phyloP scores from a whole-genome alignment of 2,888 invertebrate species.

The Gastracanthus pulcherrimus region DNA sequence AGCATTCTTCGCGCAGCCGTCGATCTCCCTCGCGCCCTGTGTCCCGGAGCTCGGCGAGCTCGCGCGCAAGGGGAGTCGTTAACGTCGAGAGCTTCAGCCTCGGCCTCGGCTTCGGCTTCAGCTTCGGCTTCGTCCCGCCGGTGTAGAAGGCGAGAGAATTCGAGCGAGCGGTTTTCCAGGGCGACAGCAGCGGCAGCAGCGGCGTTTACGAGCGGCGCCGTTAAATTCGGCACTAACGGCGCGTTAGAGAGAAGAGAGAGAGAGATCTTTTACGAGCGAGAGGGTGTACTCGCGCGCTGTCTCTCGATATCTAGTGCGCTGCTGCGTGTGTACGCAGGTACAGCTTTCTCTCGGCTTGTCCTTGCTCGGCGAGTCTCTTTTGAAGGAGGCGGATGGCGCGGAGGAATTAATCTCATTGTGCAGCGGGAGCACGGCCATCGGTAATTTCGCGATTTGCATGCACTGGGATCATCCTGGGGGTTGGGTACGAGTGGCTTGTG shows the following conservation, averaged over 20 bases:
- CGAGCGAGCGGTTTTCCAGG: constrained; percentile 16
- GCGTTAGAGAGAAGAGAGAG: constrained; percentile 68
- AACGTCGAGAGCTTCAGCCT: constrained; percentile 19
- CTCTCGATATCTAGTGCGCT: constrained; percentile 2
- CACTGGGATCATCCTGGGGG: background rate
- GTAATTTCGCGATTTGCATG: constrained; percentile 38
- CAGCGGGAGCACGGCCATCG: background rate
- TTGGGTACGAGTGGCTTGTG: too few relatives aligned
- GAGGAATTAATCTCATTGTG: constrained; percentile 33
- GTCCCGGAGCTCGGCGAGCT: background rate
- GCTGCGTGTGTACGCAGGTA: background rate
- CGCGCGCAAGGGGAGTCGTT: constrained; percentile 13
- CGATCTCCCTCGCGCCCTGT: constrained; percentile 21
- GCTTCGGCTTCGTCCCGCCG: background rate
- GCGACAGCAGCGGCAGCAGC: too few relatives aligned
- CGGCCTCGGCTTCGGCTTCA: too few relatives aligned
- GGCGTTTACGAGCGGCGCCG: constrained; percentile 69
- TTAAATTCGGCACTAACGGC: constrained; percentile 73
- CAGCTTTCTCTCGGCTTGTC: background rate
- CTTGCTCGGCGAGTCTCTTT: background rate
- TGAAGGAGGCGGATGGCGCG: background rate
- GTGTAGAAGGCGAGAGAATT: constrained; percentile 12
- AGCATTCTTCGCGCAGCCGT: constrained; percentile 39
- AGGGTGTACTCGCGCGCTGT: background rate
- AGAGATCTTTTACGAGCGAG: constrained; percentile 69